Base-by-base conservation (phyloP, 2,888 invertebrate species). In the Poecilobothrus nobilitatus region DNA sequence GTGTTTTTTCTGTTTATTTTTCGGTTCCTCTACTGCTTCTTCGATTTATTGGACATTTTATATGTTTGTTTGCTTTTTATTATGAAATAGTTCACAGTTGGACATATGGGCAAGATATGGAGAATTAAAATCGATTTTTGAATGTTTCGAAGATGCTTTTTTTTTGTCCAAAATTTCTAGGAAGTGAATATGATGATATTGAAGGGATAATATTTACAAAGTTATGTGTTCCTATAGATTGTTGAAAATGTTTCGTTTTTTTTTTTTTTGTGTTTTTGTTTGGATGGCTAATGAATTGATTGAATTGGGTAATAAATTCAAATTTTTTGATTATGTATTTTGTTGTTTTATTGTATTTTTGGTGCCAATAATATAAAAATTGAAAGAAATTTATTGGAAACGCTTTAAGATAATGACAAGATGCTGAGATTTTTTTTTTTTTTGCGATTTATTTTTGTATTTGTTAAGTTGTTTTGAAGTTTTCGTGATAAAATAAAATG, bases 301-400 rank as follows among this genome's bases (percentile, higher is more conserved):
- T 18, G 53, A 53, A 53, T 53, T 53, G 53, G n/a, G 53, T 53
- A 53, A 53, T 53, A 53, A 53, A 53, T 53, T 53, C 15, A 53
- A 53, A 18, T 18, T 12, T 53, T n/a, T n/a, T n/a, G n/a, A n/a
- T n/a, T n/a, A n/a, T 37, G 53, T 61, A 6, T 61, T 18, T 62
- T 10, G n/a, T n/a, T n/a, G n/a, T n/a, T 62, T 21, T 62, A 1
- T 21, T 62, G 62, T 37, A 37, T 37, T 10, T 37, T 5, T 37
- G 27, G 2, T 27, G 27, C 27, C 27, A 27, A 37, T 37, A 37
- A 37, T 37, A 7, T 37, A 37, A 10, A 37, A 10, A 37, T 37
- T 37, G 37, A 12, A 37, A n/a, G n/a, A 53, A 53, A 53, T 53
- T 53, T 53, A 53, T 53, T 53, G 53, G 53, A 18, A 53, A 53